Evolutionary conservation across 2,113 vertebrate genomes (phyloP).

Genomic region (Suncus etruscus): DNA sequence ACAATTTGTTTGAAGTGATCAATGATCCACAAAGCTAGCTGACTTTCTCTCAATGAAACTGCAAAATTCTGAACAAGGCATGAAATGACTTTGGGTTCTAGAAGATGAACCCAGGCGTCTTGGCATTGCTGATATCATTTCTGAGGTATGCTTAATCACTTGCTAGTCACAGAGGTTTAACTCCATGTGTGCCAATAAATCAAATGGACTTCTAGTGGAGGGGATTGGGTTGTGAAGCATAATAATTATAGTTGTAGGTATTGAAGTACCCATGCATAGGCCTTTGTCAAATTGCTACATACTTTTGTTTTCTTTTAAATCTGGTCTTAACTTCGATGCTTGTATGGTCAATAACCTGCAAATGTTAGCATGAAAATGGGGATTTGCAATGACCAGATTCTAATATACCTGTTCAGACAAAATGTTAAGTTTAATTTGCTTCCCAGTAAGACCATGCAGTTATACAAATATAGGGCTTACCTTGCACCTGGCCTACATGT

Average conservation of each 20-base stretch:
- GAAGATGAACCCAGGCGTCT: background rate
- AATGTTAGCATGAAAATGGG: background rate
- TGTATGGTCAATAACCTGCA: background rate
- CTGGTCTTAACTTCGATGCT: background rate
- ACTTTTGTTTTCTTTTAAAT: conserved; percentile 21
- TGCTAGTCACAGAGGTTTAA: conserved; percentile 14
- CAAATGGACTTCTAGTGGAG: conserved; percentile 44
- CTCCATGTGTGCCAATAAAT: conserved; percentile 68
- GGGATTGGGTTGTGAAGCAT: conserved; percentile 5
- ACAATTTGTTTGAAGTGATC: background rate
- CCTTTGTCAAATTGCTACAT: background rate
- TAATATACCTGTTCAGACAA: background rate
- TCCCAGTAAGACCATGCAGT: too few relatives aligned
- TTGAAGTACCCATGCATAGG: background rate
- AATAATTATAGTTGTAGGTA: background rate
- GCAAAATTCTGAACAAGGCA: conserved; percentile 19
- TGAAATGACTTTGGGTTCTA: conserved; percentile 60
- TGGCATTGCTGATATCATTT: conserved; percentile 55
- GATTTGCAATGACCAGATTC: background rate
- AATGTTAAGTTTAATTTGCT: background rate
- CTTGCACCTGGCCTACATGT: too few relatives aligned
- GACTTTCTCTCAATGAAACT: background rate
- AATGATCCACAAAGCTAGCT: conserved; percentile 1
- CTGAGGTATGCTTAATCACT: conserved; percentile 61
- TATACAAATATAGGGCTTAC: too few relatives aligned